Evolutionary conservation across 2,113 vertebrate species (phyloP), one percentile per base, ranked within the genome.

Genomic region (Phodopus roborovskii): DNA sequence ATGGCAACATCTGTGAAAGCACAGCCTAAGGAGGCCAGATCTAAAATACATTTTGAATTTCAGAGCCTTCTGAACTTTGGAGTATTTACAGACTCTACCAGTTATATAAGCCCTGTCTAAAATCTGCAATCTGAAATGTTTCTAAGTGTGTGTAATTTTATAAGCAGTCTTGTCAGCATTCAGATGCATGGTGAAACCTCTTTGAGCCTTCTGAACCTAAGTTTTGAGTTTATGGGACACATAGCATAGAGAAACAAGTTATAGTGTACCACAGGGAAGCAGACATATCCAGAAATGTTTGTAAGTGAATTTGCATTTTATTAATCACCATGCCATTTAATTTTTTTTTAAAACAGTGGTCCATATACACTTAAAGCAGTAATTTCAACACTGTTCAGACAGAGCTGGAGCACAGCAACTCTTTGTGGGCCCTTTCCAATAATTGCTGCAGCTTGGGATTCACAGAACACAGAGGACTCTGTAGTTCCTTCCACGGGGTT

Each of bases 261-360:
- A 39, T 50, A 17, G 70, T 53, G 70, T 58, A n/a, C 48, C 36
- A 2, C 3, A 6, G 66, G 50, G 56, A 86, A 78, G 10, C 2
- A n/a, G 75, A 73, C 82, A 77, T 17, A 17, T 45, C 45, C 19
- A 33, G 30, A 73, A 73, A 16, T 92, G 30, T 39, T 95, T 96
- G 56, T 20, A 68, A 22, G 16, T 91, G 82, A 75, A 42, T 71
- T 78, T 94, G 48, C 5, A 28, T 88, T 95, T 95, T 96, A 33
- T 64, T 86, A 26, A 45, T 39, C 20, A 48, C 2, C 1, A 4
- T 93, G 2, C 5, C 20, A 19, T 60, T 87, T 36, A 16, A 19
- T 70, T 36, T 68, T 36, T 68, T 36, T 68, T 33, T 12, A 16
- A 71, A 79, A 5, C 20, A 45, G 30, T 36, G 17, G 42, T 86